A percentile compares a stretch with the other conserved stretches of the same genome.
These are phyloP conservation scores for Drosophila putrida DNA, from an alignment of 2,888 invertebrate species.

Conservation along the genomic window DNA sequence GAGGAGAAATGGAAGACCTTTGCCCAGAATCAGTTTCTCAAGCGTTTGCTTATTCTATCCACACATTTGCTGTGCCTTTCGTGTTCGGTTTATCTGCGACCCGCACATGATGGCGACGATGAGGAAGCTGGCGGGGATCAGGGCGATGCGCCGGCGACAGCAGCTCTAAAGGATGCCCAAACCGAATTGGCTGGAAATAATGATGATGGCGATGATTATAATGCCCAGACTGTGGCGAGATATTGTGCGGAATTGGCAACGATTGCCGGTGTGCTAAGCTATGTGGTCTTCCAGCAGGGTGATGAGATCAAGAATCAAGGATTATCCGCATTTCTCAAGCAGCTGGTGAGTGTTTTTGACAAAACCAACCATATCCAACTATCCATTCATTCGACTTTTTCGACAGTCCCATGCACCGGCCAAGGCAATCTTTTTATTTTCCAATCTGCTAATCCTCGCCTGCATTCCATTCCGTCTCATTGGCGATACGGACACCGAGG, in stretches of 20 bases:
- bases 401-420: conserved; percentile 95
- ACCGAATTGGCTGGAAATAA: conserved; percentile 5
- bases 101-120: conserved; percentile 85
- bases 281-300: conserved; percentile 95
- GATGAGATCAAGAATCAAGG: conserved; percentile 98
- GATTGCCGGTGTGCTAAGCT: conserved; percentile 93
- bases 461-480: conserved; percentile 95
- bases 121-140: conserved; percentile 55
- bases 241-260: conserved; percentile 94
- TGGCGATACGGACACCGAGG: conserved; percentile 92
- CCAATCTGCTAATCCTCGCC: conserved; percentile 94
- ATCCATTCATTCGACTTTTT: not conserved
- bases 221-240: conserved; percentile 86
- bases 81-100: conserved; percentile 96
- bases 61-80: conserved; percentile 95
- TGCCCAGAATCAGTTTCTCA: conserved; percentile 96
- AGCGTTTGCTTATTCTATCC: conserved; percentile 94
- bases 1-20: conserved; percentile 99
- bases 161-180: conserved; percentile 35
- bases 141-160: conserved; percentile 39
- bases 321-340: conserved; percentile 94
- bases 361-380: not conserved
- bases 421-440: conserved; percentile 96
- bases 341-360: conserved; percentile 88
- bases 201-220: conserved; percentile 73